Percentiles rank a stretch among this genome's conserved stretches.
Evolutionary conservation across 2,113 vertebrate species (phyloP).

Genomic region (Aspiorhynchus laticeps): DNA sequence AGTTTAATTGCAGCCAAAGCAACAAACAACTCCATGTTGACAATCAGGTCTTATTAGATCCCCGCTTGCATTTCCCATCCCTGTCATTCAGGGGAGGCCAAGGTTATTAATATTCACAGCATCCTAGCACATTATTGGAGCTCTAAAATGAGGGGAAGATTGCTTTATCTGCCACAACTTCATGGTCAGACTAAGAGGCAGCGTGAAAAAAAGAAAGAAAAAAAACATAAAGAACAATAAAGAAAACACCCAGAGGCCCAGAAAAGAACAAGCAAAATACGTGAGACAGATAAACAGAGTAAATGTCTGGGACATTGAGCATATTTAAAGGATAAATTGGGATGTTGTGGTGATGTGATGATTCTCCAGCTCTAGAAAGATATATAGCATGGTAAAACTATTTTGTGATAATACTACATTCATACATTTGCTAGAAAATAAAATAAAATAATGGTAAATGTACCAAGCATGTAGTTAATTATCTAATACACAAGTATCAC

Average conservation of each 20-base stretch:
- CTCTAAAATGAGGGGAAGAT: constrained; percentile 59
- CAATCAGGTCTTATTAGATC: constrained; percentile 68
- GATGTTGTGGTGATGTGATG: not conserved
- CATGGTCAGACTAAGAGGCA: constrained; percentile 37
- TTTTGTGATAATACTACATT: not conserved
- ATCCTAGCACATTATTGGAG: constrained; percentile 51
- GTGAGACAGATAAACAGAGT: not conserved
- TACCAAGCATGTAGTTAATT: not conserved
- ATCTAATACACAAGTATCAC: not conserved
- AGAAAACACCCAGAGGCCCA: not conserved
- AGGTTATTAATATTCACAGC: constrained; percentile 68
- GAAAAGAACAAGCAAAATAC: not conserved
- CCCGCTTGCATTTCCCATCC: constrained; percentile 64
- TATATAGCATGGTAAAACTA: not conserved
- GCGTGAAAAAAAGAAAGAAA: not conserved
- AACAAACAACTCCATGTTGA: constrained; percentile 61
- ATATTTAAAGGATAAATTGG: not conserved
- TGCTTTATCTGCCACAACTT: constrained; percentile 57
- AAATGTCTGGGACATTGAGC: not conserved
- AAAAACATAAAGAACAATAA: not conserved
- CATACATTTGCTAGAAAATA: not conserved
- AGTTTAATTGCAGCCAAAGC: constrained; percentile 64
- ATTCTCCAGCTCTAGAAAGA: not conserved
- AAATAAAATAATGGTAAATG: too few species aligned
- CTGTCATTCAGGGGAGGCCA: constrained; percentile 57